Evolutionary conservation across 2,888 invertebrate genomes (phyloP), one percentile per base, ranked within the genome.

Genomic region (Oligia latruncula): DNA sequence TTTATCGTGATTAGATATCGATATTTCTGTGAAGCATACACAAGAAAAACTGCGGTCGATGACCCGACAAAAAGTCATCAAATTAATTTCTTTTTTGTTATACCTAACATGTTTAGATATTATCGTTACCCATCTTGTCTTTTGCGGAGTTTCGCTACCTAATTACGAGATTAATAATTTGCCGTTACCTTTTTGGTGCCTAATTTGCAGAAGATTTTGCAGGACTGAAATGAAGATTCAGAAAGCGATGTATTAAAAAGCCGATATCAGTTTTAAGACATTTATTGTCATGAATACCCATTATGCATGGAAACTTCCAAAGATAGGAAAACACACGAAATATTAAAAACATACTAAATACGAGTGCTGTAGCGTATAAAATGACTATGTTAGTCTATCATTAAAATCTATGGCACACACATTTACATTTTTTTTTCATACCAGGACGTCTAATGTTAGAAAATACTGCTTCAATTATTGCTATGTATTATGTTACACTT

Each of bases 331-430:
- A 66, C 78, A 78, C 78, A 75, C 35, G 9, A 72, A 71, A 74
- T 40, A 6, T 68, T 70, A 35, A 46, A 8, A 40, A 62, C 68
- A 40, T 35, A 81, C 49, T 46, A 40, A 1, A 2, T 40, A 46
- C 23, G 13, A 74, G 78, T 78, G 83, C 35, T 13, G 20, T 64
- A 64, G 65, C 62, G 55, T 86, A 84, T 75, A 81, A 81, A 89
- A 84, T 6, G 66, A 78, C 77, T 72, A 55, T 43, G 8, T 73
- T 62, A 17, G 64, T 43, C 58, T 82, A 65, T 72, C 6, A 65
- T 71, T 77, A 62, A 70, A 46, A 75, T 84, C 86, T 87, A 89
- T 87, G 87, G 90, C 90, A 89, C 89, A 89, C 89, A 84, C 82
- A 87, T 81, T 86, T 78, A 73, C 40, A 77, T 82, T 40, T 20